phyloP scores from a whole-genome alignment of 2,888 invertebrate species.

The Chymomyza fuscimana region DNA sequence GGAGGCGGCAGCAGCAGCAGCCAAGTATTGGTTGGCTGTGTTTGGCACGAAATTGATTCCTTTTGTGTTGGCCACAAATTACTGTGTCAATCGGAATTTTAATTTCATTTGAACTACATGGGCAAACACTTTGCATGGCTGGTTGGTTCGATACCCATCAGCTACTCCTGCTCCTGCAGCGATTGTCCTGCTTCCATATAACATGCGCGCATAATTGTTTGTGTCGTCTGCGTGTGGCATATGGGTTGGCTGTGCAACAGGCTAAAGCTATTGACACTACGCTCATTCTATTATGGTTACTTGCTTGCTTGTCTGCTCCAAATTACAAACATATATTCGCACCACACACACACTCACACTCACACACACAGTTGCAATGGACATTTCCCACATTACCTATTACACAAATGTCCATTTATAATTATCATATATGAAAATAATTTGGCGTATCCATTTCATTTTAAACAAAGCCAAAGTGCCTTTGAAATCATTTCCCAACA shows the following conservation, averaged over 20 bases:
- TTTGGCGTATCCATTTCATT: not conserved
- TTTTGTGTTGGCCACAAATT: conserved; percentile 70
- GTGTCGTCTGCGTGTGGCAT: conserved; percentile 26
- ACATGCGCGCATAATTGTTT: conserved; percentile 20
- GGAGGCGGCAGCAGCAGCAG: conserved; percentile 16
- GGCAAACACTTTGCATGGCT: conserved; percentile 64
- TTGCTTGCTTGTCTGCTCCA: conserved; percentile 27
- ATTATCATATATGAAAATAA: not conserved
- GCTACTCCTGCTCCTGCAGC: conserved; percentile 20
- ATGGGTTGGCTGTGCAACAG: conserved; percentile 59
- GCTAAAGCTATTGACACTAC: conserved; percentile 51
- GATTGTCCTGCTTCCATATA: conserved; percentile 56
- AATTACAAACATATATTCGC: conserved; percentile 45
- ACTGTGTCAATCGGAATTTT: conserved; percentile 73
- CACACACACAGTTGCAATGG: not conserved
- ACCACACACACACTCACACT: not conserved
- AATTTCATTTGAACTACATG: conserved; percentile 76
- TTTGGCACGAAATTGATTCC: conserved; percentile 69
- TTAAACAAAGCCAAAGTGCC: not conserved
- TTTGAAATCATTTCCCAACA: not conserved
- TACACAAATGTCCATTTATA: conserved; percentile 9
- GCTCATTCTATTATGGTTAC: not conserved
- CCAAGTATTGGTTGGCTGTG: conserved; percentile 19
- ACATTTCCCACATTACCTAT: conserved; percentile 12
- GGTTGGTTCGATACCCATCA: conserved; percentile 17